Percentiles rank a stretch among this genome's conserved stretches.
phyloP scores from a whole-genome alignment of 2,113 vertebrate genomes.

The Todiramphus chloris region DNA sequence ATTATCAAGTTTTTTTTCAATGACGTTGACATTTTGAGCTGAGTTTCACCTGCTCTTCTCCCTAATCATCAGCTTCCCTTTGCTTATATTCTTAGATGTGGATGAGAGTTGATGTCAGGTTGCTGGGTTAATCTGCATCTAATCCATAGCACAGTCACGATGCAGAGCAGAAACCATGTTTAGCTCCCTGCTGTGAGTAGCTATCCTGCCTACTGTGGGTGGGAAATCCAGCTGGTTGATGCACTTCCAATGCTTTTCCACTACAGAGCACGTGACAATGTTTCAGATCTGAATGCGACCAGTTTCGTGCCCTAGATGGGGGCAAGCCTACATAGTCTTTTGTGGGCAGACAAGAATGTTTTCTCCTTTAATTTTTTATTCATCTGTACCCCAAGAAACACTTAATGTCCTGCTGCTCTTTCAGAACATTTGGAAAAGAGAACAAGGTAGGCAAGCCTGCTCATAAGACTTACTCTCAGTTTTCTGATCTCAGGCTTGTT shows the following conservation, averaged over 20 bases:
- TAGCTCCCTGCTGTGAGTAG: slow-evolving; percentile 5
- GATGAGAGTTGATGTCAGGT: slow-evolving; percentile 25
- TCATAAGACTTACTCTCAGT: neutral
- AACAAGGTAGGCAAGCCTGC: neutral
- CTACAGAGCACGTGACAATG: neutral
- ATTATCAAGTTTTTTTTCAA: neutral
- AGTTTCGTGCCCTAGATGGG: rapidly evolving
- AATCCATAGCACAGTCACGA: slow-evolving; percentile 40
- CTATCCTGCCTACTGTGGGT: neutral
- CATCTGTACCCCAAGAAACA: neutral
- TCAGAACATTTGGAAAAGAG: neutral
- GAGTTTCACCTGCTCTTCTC: neutral
- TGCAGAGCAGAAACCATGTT: neutral
- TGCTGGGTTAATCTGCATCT: slow-evolving; percentile 44
- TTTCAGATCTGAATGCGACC: neutral
- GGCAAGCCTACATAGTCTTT: neutral
- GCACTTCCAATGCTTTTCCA: neutral
- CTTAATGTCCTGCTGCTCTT: neutral
- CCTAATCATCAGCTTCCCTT: slow-evolving; percentile 25
- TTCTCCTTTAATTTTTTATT: neutral
- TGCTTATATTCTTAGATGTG: slow-evolving; percentile 12
- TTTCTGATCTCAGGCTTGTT: slow-evolving; percentile 18
- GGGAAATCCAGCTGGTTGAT: neutral
- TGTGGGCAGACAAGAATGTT: neutral
- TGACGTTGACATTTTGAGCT: slow-evolving; percentile 46